Percentiles rank a stretch among this genome's conserved stretches.
Evolutionary conservation across 2,797 vertebrate species (phyloP).

Genomic region (Sciurus carolinensis): DNA sequence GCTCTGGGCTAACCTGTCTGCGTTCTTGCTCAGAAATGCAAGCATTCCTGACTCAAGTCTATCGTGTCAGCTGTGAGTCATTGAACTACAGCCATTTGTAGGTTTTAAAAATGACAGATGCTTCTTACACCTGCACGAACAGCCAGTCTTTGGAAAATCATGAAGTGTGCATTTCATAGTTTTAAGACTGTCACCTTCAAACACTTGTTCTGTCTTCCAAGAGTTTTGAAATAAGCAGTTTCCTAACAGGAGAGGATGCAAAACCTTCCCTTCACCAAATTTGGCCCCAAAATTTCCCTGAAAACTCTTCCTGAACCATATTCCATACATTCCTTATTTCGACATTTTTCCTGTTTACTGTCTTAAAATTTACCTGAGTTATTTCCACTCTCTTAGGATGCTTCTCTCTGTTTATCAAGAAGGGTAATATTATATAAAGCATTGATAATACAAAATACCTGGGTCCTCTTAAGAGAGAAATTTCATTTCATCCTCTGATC

Average conservation of each 20-base stretch:
- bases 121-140: conserved; percentile 31
- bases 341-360: neutral
- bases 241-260: neutral
- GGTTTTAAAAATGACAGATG: conserved; percentile 30
- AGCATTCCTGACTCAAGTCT: neutral
- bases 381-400: neutral
- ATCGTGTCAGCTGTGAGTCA: neutral
- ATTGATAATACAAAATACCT: neutral
- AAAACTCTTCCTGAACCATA: fast-evolving
- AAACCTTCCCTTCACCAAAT: fast-evolving
- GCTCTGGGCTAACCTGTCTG: fast-evolving
- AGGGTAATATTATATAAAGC: neutral
- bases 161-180: neutral
- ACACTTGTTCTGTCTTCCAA: neutral
- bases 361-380: neutral
- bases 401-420: neutral
- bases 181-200: neutral
- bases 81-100: neutral
- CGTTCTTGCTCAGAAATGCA: neutral
- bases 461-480: neutral
- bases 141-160: neutral
- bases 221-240: neutral
- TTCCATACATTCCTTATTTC: neutral
- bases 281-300: neutral
- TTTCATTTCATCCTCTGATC: neutral